Evolutionary conservation across 2,888 invertebrate genomes (phyloP), one percentile per base, ranked within the genome.

Genomic region (Sipha maydis): DNA sequence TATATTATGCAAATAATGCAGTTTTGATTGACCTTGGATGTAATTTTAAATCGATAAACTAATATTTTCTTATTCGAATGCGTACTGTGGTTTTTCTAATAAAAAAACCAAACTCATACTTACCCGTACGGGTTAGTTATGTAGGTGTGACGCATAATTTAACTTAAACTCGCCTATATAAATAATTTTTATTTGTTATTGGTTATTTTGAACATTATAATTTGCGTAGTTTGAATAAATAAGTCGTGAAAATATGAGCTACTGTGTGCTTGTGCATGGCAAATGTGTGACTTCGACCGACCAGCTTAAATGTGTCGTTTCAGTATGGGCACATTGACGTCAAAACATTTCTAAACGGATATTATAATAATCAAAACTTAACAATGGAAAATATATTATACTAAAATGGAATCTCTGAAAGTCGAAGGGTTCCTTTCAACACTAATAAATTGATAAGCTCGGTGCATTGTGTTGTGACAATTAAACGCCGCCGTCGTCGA

Each of bases 401-500:
- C 61, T 25, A 28, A 34, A 73, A 73, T 31, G 48, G 77, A 69
- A 78, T 69, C 69, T n/a, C 25, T 7, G 48, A 69, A 79, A 79
- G 86, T 79, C 54, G 71, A 71, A 80, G 67, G 28, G 78, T 79
- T 73, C 79, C 69, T 71, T 71, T 71, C 86, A 41, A 75, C 79
- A 11, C 28, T 86, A 86, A 86, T 80, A 86, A 73, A 86, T 86
- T 86, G 86, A 86, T 86, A 86, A 80, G 73, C 80, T 79, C 54
- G 56, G 69, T 38, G 69, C 54, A 78, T 77, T 80, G 77, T 71
- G 79, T 80, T 21, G 73, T 86, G 86, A 86, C 86, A 86, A 86
- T 86, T 86, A 86, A 86, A 86, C 86, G 80, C 71, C 41, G 61
- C n/a, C 78, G 34, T 54, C 25, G 71, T 54, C 80, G 79, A 86